Evolutionary conservation across 2,113 vertebrate genomes (phyloP), one percentile per base, ranked within the genome.

Genomic region (Onychorhynchus coronatus): DNA sequence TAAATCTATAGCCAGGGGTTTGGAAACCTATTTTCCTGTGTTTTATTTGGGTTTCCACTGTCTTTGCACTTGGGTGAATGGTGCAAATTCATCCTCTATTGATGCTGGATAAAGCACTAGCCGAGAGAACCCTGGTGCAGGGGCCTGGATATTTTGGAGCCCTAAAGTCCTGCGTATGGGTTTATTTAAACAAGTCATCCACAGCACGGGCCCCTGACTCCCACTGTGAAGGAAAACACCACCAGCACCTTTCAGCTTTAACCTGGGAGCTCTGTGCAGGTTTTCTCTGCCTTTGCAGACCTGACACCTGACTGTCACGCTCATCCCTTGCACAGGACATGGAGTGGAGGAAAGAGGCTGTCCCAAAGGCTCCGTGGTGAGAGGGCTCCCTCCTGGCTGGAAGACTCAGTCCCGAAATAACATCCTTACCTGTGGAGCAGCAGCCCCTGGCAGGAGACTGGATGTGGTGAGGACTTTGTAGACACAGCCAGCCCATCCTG

Each of bases 31-130:
- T 96, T 93, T 97, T 96, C 96, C 96, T 96, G 94, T 96, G 95
- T 95, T 96, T 94, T 97, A 89, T 97, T 97, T 97, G 85, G 31
- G 58, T 97, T 97, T 97, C 92, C 89, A 94, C 96, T 95, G 94
- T 96, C 94, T 94, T 95, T 94, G 75, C 77, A 41, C 41, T 86
- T 19, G 58, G 23, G 76, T 96, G 95, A 97, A 97, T 94, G 87
- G 92, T 85, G 65, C 44, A 92, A 92, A 97, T 96, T 97, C 95
- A 96, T 94, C 78, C 31, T 63, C 53, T 84, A 52, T 47, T 88
- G 74, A 42, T 78, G 24, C 63, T 78, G 30, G 42, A 79, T 73
- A 93, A 92, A 82, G 55, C 2, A 4, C 39, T 41, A 68, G 86
- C 44, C 68, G 39, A 61, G 72, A 83, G 94, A 91, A 72, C 70